Evolutionary conservation across 2,888 invertebrate species (phyloP).

Genomic region (Eristalis intricaria): DNA sequence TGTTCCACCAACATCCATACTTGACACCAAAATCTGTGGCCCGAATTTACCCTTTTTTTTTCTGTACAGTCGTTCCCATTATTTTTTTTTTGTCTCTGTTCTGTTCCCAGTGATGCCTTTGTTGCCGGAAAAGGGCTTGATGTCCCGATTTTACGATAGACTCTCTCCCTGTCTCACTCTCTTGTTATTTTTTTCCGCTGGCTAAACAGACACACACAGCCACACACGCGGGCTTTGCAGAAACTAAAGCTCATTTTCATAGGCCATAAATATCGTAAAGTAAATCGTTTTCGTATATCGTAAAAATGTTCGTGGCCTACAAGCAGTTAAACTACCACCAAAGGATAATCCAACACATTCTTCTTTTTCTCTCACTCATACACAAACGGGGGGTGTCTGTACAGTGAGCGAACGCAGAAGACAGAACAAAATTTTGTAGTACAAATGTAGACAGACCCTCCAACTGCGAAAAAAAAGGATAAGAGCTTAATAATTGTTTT

Average conservation of each 20-base stretch:
- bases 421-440: constrained; percentile 32
- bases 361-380: constrained; percentile 2
- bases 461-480: constrained; percentile 13
- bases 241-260: constrained; percentile 68
- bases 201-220: constrained; percentile 29
- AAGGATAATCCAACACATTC: constrained; percentile 17
- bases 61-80: background rate
- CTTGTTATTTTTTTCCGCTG: background rate
- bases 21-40: constrained; percentile 51
- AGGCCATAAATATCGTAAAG: constrained; percentile 70
- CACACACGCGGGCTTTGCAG: constrained; percentile 22
- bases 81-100: constrained; percentile 14
- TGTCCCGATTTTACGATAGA: constrained; percentile 54
- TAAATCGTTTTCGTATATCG: constrained; percentile 69
- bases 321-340: constrained; percentile 68
- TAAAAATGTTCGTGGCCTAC: constrained; percentile 73
- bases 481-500: constrained; percentile 42
- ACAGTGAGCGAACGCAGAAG: constrained; percentile 41
- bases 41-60: constrained; percentile 26
- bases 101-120: constrained; percentile 24
- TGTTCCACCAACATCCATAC: constrained; percentile 32
- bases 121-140: constrained; percentile 64
- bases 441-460: constrained; percentile 16
- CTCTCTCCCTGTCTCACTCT: background rate
- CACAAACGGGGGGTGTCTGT: constrained; percentile 21